phyloP scores from a whole-genome alignment of 2,888 invertebrate species.

The Corbicula japonica region DNA sequence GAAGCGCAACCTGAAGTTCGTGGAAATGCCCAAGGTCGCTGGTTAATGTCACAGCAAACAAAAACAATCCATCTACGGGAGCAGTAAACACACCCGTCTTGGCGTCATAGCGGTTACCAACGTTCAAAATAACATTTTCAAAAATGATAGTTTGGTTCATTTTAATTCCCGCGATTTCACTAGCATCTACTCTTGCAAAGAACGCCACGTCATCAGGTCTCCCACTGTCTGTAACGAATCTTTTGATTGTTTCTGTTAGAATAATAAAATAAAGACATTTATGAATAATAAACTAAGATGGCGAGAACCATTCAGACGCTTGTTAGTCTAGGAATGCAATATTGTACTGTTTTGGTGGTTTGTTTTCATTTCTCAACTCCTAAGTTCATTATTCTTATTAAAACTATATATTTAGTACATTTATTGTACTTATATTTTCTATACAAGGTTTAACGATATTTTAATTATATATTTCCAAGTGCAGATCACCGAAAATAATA shows the following conservation, averaged over 20 bases:
- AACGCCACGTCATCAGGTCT: slow-evolving; percentile 15
- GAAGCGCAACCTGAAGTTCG: slow-evolving; percentile 22
- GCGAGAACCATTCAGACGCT: too few species aligned
- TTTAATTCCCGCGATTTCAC: slow-evolving; percentile 11
- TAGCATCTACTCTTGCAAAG: slow-evolving; percentile 20
- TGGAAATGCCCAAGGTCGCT: slow-evolving; percentile 32
- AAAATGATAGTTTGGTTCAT: slow-evolving; percentile 18
- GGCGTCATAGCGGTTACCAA: slow-evolving; percentile 1
- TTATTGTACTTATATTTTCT: too few species aligned
- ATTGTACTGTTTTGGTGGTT: too few species aligned
- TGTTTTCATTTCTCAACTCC: too few species aligned
- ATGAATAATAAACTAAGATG: too few species aligned
- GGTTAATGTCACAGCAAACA: slow-evolving; percentile 19
- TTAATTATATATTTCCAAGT: too few species aligned
- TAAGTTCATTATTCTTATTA: too few species aligned
- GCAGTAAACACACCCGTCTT: slow-evolving; percentile 13
- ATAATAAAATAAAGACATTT: too few species aligned
- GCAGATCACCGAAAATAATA: too few species aligned
- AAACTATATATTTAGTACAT: too few species aligned
- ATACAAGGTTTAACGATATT: too few species aligned
- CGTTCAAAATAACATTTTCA: slow-evolving; percentile 21
- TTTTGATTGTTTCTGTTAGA: background rate
- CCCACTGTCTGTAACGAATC: background rate
- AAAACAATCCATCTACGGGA: slow-evolving; percentile 15
- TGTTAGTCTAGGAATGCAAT: too few species aligned